phyloP scores from a whole-genome alignment of 2,797 vertebrate genomes.

The Sebastes vulpes region DNA sequence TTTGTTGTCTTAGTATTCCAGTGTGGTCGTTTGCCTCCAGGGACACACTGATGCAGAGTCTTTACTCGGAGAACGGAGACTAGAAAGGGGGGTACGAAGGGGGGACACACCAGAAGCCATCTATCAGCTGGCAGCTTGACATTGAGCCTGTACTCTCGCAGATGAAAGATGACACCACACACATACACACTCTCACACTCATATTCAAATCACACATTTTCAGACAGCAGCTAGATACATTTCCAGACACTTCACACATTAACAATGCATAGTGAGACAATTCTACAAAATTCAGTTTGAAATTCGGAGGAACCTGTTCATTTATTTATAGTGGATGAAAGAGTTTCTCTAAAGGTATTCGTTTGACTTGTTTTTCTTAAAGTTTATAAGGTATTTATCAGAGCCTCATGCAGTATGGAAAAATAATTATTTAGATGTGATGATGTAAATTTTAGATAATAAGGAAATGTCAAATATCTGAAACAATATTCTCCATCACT shows the following conservation, averaged over 20 bases:
- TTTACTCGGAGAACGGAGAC: constrained; percentile 10
- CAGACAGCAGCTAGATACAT: constrained; percentile 10
- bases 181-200: background rate
- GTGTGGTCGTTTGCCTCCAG: constrained; percentile 22
- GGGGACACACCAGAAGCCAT: constrained; percentile 20
- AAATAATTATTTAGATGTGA: background rate
- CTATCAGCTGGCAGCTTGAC: constrained; percentile 60
- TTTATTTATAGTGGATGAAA: constrained; percentile 66
- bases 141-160: constrained; percentile 52
- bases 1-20: constrained; percentile 41
- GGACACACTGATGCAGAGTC: constrained; percentile 22
- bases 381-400: constrained; percentile 37
- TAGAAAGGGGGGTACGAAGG: background rate
- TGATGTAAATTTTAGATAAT: background rate
- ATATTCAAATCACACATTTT: constrained; percentile 41
- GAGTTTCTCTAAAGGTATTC: constrained; percentile 31
- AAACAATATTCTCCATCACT: background rate
- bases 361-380: constrained; percentile 37
- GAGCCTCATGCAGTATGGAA: background rate
- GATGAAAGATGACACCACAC: constrained; percentile 54
- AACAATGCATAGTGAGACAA: constrained; percentile 51
- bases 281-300: constrained; percentile 66
- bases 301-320: constrained; percentile 41
- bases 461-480: background rate
- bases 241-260: constrained; percentile 44